These are phyloP conservation scores for Galerucella nymphaeae DNA, from an alignment of 2,888 invertebrate genomes.

Conservation along the genomic window DNA sequence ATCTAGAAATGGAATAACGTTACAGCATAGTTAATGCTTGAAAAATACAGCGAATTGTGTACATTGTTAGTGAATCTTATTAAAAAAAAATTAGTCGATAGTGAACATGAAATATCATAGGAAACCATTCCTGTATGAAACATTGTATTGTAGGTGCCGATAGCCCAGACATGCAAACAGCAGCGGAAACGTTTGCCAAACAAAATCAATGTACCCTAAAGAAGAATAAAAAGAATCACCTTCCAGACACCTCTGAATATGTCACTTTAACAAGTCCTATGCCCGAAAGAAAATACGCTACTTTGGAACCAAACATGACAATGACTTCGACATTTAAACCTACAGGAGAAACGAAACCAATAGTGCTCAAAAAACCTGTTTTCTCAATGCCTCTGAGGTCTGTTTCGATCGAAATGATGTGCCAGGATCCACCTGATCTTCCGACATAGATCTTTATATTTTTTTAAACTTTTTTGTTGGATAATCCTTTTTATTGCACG, in stretches of 20 bases:
- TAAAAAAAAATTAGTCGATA: background rate
- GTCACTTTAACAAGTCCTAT: conserved; percentile 59
- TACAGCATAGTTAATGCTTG: background rate
- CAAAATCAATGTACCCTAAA: conserved; percentile 83
- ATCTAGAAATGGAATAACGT: background rate
- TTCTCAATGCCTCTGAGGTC: conserved; percentile 66
- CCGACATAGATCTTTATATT: conserved; percentile 49
- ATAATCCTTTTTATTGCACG: conserved; percentile 27
- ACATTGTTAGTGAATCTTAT: too few relatives aligned
- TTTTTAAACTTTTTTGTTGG: conserved; percentile 17
- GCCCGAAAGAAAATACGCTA: conserved; percentile 59
- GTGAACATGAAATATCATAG: background rate
- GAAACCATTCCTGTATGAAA: background rate
- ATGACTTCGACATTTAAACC: conserved; percentile 71
- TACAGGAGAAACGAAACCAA: conserved; percentile 83
- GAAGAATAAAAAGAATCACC: conserved; percentile 70
- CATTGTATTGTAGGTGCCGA: conserved; percentile 46
- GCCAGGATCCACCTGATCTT: conserved; percentile 55
- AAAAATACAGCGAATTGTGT: background rate
- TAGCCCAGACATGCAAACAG: conserved; percentile 76
- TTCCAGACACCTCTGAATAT: conserved; percentile 55
- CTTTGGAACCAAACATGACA: conserved; percentile 54
- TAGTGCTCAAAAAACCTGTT: conserved; percentile 78
- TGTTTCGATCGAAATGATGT: conserved; percentile 56
- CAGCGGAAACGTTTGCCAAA: conserved; percentile 82